Conservation (phyloP, 2,797 vertebrate species). For the Artibeus jamaicensis region DNA sequence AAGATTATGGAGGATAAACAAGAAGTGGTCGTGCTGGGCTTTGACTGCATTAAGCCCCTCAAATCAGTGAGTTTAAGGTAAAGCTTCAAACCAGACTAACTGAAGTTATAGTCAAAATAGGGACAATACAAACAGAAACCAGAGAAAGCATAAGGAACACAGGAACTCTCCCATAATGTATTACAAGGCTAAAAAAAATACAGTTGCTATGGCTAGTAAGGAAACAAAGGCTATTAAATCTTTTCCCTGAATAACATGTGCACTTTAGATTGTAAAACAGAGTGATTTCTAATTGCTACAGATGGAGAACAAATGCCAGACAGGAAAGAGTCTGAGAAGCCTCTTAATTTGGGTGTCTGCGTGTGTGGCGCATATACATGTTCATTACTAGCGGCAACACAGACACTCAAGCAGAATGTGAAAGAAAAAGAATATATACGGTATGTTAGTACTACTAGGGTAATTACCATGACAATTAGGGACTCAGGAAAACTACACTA, state of each 20-base stretch:
- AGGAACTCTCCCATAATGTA: background rate
- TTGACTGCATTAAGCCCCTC: background rate
- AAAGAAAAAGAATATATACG: background rate
- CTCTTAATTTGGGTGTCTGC: background rate
- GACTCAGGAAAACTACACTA: background rate
- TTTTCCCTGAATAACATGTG: background rate
- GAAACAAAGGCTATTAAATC: conserved; percentile 19
- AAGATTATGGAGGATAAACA: background rate
- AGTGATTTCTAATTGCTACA: conserved; percentile 34
- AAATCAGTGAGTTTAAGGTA: background rate
- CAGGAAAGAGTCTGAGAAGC: background rate
- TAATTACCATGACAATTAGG: background rate
- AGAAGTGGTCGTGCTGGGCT: no score
- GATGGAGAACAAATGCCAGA: background rate
- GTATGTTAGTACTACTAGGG: background rate
- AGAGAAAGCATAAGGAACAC: background rate
- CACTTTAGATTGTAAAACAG: background rate
- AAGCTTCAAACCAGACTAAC: background rate
- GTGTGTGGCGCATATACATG: no score
- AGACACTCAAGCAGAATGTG: background rate
- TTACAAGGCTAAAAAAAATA: background rate
- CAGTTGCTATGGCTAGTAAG: background rate
- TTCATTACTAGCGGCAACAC: background rate
- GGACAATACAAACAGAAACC: background rate
- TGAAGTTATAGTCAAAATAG: background rate